Percentiles rank a stretch among this genome's conserved stretches.
These are phyloP conservation scores for Lemur catta DNA, from an alignment of 2,797 vertebrate species.

Conservation along the genomic window DNA sequence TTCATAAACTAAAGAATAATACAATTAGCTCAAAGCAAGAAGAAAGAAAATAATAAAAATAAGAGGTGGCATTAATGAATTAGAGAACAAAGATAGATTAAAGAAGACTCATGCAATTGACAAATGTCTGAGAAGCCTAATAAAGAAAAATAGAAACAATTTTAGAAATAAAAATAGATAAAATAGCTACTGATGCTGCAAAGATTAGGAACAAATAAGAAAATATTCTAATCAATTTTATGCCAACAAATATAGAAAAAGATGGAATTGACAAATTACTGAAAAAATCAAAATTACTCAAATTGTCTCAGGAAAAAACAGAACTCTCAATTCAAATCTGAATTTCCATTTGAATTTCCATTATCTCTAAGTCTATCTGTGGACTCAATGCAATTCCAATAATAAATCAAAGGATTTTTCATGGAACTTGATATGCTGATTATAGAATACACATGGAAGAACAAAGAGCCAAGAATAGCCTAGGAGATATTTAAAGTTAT, in stretches of 20 bases:
- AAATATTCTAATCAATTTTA: not conserved
- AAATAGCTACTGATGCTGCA: not conserved
- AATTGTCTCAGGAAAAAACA: not conserved
- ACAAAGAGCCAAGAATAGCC: not conserved
- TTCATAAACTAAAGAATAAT: not conserved
- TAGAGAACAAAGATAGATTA: not conserved
- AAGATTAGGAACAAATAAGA: not conserved
- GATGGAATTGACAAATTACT: not conserved
- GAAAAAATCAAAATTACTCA: constrained; percentile 10
- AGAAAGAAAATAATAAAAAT: not conserved
- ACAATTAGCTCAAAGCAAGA: not conserved
- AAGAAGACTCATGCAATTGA: not conserved
- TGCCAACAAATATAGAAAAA: not conserved
- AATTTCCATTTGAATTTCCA: constrained; percentile 28
- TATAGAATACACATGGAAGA: constrained; percentile 9
- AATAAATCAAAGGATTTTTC: constrained; percentile 33
- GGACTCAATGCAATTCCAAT: not conserved
- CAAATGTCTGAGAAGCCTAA: not conserved
- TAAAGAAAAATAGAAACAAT: not conserved
- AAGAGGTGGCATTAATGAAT: not conserved
- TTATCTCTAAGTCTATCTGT: not conserved
- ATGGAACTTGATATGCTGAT: not conserved
- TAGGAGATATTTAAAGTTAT: not conserved
- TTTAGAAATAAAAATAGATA: constrained; percentile 8
- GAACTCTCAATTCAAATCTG: constrained; percentile 2